These are phyloP conservation scores for Cheilosia pagana DNA, from an alignment of 2,888 invertebrate genomes.

Conservation along the genomic window DNA sequence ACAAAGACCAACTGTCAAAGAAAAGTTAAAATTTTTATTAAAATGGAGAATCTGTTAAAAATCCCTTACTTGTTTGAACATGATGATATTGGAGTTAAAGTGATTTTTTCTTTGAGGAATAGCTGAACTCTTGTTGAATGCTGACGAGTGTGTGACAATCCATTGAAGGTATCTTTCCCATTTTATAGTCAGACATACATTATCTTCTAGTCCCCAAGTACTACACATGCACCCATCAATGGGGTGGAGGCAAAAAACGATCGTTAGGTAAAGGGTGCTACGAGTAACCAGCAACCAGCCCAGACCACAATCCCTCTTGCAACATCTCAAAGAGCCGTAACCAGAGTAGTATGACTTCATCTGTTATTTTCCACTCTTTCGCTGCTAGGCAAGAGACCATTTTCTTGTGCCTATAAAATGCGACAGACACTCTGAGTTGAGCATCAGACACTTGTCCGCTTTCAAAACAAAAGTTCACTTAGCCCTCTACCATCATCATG, in stretches of 20 bases:
- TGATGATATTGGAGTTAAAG: conserved; percentile 14
- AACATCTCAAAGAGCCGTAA: not conserved
- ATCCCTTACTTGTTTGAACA: conserved; percentile 61
- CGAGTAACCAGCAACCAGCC: no score
- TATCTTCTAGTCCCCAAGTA: not conserved
- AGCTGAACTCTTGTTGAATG: conserved; percentile 21
- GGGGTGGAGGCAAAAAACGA: not conserved
- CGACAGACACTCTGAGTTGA: not conserved
- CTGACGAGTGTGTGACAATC: conserved; percentile 36
- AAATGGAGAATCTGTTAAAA: not conserved
- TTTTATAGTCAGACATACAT: conserved; percentile 13
- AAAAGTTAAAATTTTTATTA: not conserved
- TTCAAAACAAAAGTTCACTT: conserved; percentile 3
- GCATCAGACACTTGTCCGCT: conserved; percentile 26
- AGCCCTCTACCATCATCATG: conserved; percentile 27
- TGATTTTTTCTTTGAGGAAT: not conserved
- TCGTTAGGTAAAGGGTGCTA: not conserved
- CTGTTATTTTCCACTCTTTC: not conserved
- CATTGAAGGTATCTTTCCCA: not conserved
- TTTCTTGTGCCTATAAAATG: conserved; percentile 19
- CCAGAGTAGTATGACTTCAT: no score
- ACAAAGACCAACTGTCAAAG: conserved; percentile 24
- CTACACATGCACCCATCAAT: not conserved
- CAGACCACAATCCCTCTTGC: conserved; percentile 1
- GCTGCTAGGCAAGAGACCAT: not conserved